Evolutionary conservation across 2,113 vertebrate genomes (phyloP), one percentile per base, ranked within the genome.

Genomic region (Pongo pygmaeus): DNA sequence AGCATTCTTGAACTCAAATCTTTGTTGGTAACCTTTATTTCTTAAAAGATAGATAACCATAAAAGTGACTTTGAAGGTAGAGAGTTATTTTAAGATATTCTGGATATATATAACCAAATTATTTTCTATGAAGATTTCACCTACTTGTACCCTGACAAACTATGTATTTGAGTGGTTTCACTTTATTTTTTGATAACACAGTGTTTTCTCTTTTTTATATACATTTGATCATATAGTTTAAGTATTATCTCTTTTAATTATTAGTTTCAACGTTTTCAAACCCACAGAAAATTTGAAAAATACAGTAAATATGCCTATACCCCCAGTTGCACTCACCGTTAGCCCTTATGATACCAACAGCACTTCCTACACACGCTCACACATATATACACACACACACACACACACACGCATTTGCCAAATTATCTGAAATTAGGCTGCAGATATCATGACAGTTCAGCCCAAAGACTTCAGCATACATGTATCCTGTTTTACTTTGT

Each of bases 1-100:
- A 94, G 94, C 32, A 79, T 96, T 89, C 94, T 97, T 98, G 80
- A 86, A 43, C 11, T 25, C 83, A 83, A 55, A 67, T 57, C 30
- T 35, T 35, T 79, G 18, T 86, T 87, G 35, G 17, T 46, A 70
- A 38, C n/a, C 55, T 17, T 61, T 38, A 81, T 72, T 78, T 91
- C 25, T 69, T 91, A 84, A 91, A 79, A 80, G 35, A 52, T 50
- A 64, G 52, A 27, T 50, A 64, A 94, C 43, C 81, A 38, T 12
- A 35, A 64, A 50, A 40, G 9, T 83, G 40, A 85, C 84, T 91
- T 70, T 78, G 30, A 74, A 5, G 46, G n/a, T 87, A 61, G 91
- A 86, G n/a, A 80, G 16, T 77, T 46, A 55, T 52, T 86, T 70
- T 23, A 57, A 86, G 79, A 86, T 72, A 79, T 69, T 84, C 43